Percentiles rank a stretch among this genome's conserved stretches.
Conservation (phyloP, 2,888 invertebrate genomes). For the Acheta domesticus region DNA sequence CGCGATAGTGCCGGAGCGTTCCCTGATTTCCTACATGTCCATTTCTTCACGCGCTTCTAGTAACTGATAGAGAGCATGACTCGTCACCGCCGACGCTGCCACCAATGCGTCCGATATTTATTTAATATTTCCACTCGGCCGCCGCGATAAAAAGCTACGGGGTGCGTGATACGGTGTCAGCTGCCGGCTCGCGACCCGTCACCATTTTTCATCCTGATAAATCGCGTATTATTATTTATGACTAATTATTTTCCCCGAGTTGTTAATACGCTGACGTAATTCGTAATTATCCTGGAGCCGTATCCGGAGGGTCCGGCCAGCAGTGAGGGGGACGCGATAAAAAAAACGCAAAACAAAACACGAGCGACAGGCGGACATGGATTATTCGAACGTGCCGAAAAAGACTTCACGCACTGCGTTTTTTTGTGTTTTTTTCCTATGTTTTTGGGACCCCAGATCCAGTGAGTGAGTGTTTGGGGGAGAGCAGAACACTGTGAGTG, state of each 20-base stretch:
- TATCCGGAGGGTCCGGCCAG: background rate
- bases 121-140: background rate
- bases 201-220: background rate
- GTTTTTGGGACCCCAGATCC: too few species aligned
- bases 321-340: background rate
- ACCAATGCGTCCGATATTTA: background rate
- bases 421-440: too few species aligned
- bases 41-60: too few species aligned
- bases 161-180: background rate
- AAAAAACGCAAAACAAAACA: background rate
- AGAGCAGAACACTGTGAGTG: too few species aligned
- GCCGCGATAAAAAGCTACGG: background rate
- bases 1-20: too few species aligned
- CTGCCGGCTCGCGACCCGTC: background rate
- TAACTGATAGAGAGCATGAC: too few species aligned
- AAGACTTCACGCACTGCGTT: too few species aligned
- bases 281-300: background rate
- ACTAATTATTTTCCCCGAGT: constrained; percentile 7
- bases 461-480: too few species aligned
- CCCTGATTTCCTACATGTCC: too few species aligned
- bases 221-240: constrained; percentile 9
- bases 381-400: too few species aligned
- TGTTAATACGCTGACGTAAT: constrained; percentile 1
- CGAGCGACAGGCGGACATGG: too few species aligned
- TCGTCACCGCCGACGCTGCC: background rate